Percentiles rank a stretch among this genome's conserved stretches.
Evolutionary conservation across 2,113 vertebrate species (phyloP).

Genomic region (Cichladusa arquata): DNA sequence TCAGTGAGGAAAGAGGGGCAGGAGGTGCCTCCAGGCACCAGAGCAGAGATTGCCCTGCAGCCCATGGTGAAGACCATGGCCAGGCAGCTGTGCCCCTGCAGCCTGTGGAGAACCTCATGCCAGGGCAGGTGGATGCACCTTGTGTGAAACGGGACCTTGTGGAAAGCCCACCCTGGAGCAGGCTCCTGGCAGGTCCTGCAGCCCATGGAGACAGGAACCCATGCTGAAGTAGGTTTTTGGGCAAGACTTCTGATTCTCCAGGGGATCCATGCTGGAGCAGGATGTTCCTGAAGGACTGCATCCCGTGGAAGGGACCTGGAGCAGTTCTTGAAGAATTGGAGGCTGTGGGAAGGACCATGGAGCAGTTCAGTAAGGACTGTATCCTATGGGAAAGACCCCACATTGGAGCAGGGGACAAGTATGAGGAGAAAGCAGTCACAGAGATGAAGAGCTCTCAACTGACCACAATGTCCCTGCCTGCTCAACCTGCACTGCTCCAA

Average conservation of each 20-base stretch:
- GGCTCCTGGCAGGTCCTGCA: neutral
- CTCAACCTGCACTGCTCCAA: neutral
- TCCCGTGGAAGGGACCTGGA: neutral
- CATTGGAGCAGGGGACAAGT: neutral
- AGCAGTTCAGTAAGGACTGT: neutral
- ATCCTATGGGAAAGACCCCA: neutral
- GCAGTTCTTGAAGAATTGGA: neutral
- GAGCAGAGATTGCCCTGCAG: neutral
- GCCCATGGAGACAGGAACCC: neutral
- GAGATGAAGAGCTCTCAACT: neutral
- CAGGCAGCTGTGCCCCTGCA: neutral
- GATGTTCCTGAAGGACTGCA: neutral
- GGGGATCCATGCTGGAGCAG: rapidly evolving
- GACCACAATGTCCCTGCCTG: neutral
- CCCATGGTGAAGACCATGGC: neutral
- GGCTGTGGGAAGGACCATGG: neutral
- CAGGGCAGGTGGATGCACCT: neutral
- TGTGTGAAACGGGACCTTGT: neutral
- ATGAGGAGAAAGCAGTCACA: neutral
- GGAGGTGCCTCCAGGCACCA: rapidly evolving
- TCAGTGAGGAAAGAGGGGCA: neutral
- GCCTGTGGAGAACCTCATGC: rapidly evolving
- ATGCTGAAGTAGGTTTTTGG: neutral
- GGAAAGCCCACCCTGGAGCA: neutral
- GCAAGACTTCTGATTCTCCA: neutral